Base-by-base conservation (phyloP, 2,113 vertebrate species). In the Nettapus auritus region DNA sequence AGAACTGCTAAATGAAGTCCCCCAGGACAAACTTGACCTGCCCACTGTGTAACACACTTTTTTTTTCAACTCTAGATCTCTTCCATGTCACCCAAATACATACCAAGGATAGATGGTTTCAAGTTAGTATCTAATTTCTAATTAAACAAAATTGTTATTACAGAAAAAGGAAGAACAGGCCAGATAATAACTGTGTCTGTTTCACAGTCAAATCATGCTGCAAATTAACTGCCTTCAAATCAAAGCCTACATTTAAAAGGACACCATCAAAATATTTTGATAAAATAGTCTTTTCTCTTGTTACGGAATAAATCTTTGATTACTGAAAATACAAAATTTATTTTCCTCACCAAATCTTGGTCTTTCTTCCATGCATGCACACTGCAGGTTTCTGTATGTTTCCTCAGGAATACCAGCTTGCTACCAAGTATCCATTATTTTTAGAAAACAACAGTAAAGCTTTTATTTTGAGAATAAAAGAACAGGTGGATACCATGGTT, bases 161-260 rank as follows among this genome's bases (percentile, higher is more conserved):
- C 77, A 82, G 81, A 66, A 85, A 79, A 60, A 82, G 59, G n/a
- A 91, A 71, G 62, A 94, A 84, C 28, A 46, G 81, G 56, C 48
- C 85, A 90, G 75, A 92, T 85, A 97, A 95, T 88, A 93, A 84
- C 60, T 71, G 11, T 46, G 76, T 79, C 79, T 95, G 29, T 87
- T 95, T 91, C 85, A 91, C 48, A 88, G 85, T 64, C 77, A 93
- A 97, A 89, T 31, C 40, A 82, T 59, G 42, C 53, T 88, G 66
- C 42, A 91, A 87, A 94, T 95, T 69, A 94, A 94, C 82, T 70
- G 76, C n/a, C 34, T 96, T 86, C 89, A 85, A 95, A 97, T 77
- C 44, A 90, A 84, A 93, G 69, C 80, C 75, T 78, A 53, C 38
- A 66, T 90, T 95, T 88, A 74, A 94, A 90, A 77, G 71, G 73